Base-by-base conservation (phyloP, 2,113 vertebrate species). In the Hymenochirus boettgeri region DNA sequence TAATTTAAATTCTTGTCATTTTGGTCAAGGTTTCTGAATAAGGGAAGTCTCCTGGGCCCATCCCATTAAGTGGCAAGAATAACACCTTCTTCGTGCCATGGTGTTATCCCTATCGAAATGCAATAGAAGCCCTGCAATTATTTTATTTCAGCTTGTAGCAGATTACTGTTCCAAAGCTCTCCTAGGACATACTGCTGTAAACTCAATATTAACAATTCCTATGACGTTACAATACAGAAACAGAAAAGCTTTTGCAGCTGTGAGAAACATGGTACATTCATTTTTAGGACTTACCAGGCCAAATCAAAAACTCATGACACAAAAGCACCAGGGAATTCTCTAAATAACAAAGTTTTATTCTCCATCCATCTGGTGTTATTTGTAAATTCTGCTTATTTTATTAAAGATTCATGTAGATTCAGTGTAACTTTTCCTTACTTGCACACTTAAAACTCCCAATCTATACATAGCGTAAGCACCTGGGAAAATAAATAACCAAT, bases 191-290 rank as follows among this genome's bases (percentile, higher is more conserved):
- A 42, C n/a, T 29, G 21, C 26, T 25, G n/a, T 42, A 63, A 55
- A 63, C 19, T n/a, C 17, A 55, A 47, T 23, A 21, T 18, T 37
- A 56, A 18, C 8, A 3, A 15, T 26, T 64, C 47, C 51, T 53
- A 64, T 55, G 23, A 56, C 18, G 62, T 31, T 12, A 56, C 29
- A 56, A 55, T 56, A 31, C 33, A 64, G 10, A 25, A 45, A 64
- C 24, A n/a, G 52, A 29, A 64, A 64, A 64, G 55, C 52, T 64
- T 33, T 56, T 64, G 52, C 51, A 64, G 62, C 62, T 64, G 62
- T 42, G 51, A 47, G 54, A 46, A 64, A 24, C 52, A 19, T 25
- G 23, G 31, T 42, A 53, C 33, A 18, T 24, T 26, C 23, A 26
- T 45, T 53, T 52, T 50, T 35, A 23, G 47, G 19, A 31, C 18